Evolutionary conservation across 2,797 vertebrate genomes (phyloP), one percentile per base, ranked within the genome.

Genomic region (Caiman crocodilus): DNA sequence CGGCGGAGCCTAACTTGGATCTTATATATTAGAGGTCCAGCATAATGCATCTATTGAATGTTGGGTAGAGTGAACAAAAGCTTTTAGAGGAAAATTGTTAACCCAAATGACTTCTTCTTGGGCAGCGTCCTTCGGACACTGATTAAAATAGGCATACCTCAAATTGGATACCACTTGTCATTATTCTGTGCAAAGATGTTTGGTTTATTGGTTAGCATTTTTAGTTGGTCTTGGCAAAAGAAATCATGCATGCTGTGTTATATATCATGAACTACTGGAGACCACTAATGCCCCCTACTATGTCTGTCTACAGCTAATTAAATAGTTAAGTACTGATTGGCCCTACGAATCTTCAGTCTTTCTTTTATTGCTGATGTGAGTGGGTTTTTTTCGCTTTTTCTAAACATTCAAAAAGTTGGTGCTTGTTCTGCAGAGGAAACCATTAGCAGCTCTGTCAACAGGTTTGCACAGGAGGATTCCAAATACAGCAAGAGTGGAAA

Each of bases 391-490:
- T 83, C 94, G 90, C 75, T 85, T 87, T 50, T 35, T 76, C 57
- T 79, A 96, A 90, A 90, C 80, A 61, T 75, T 79, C 32, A 58
- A 85, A 91, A 76, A 20, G 17, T 69, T 91, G 79, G 21, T 55
- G 50, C 26, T 77, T 90, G 85, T 96, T 88, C 95, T 96, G 59
- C 78, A 79, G 76, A 94, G 97, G 97, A 97, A 97, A 89, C 94
- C 81, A 92, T 97, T 96, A 97, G 91, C 94, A 90, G 88, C 91
- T 97, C 96, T 96, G 96, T 96, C 95, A 97, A 63, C 90, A 85
- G 94, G 84, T 81, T 88, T 96, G 94, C 96, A 88, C 96, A 95
- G 95, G 95, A 96, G 97, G 94, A 97, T 95, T 95, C 96, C 93
- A 96, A 92, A 82, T 87, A 94, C 87, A 90, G 90, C 87, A 89